Evolutionary conservation across 2,113 vertebrate genomes (phyloP).

Genomic region (Gymnocephalus cernua): DNA sequence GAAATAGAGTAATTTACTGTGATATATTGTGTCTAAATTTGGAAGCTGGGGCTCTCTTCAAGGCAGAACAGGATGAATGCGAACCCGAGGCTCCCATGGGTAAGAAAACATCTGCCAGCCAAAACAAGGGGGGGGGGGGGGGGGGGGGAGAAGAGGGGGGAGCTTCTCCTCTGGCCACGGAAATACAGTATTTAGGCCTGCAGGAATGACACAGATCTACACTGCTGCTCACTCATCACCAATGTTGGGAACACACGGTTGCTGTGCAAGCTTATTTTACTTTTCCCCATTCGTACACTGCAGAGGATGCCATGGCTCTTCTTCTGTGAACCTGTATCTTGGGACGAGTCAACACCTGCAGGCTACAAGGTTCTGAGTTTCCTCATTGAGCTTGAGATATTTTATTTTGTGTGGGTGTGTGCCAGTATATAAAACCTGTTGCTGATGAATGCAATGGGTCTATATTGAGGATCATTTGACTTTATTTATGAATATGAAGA

Average conservation of each 20-base stretch:
- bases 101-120: conserved; percentile 72
- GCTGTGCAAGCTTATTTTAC: background rate
- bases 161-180: conserved; percentile 21
- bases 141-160: too few species aligned
- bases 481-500: background rate
- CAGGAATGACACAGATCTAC: conserved; percentile 46
- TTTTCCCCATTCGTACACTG: background rate
- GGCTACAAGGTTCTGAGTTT: background rate
- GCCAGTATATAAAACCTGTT: background rate
- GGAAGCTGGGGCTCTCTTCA: conserved; percentile 52
- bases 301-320: background rate
- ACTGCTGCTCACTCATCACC: conserved; percentile 34
- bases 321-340: background rate
- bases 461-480: background rate
- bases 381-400: background rate
- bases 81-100: conserved; percentile 58
- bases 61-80: conserved; percentile 62
- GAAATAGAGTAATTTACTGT: conserved; percentile 63
- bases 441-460: background rate
- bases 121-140: conserved; percentile 48
- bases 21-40: conserved; percentile 67
- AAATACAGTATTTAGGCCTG: conserved; percentile 47
- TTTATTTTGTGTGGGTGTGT: background rate
- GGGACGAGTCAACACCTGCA: conserved; percentile 11
- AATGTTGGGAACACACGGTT: conserved; percentile 8